Evolutionary conservation across 2,113 vertebrate genomes (phyloP).

Genomic region (Bothrops jararaca): DNA sequence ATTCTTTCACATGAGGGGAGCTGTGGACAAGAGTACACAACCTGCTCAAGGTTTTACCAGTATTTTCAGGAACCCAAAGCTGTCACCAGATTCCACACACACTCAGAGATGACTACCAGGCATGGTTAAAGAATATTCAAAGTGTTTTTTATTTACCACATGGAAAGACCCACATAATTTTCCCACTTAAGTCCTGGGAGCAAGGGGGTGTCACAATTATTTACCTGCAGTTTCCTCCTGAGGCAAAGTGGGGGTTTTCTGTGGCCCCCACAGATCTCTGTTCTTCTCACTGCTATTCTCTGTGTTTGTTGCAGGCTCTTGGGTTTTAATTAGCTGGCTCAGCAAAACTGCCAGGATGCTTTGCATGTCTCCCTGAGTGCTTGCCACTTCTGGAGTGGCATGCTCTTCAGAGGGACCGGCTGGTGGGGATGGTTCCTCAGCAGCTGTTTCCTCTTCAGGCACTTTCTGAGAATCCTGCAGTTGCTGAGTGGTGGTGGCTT

Average conservation of each 20-base stretch:
- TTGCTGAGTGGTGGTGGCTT: slow-evolving; percentile 72
- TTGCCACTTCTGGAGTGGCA: slow-evolving; percentile 64
- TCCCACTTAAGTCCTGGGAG: slow-evolving; percentile 42
- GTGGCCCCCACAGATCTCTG: slow-evolving; percentile 73
- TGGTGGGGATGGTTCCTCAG: slow-evolving; percentile 64
- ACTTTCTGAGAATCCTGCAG: slow-evolving; percentile 72
- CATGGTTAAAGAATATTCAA: slow-evolving; percentile 23
- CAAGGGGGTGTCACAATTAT: slow-evolving; percentile 41
- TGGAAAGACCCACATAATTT: not conserved
- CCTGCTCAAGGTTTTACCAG: not conserved
- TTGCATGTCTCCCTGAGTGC: slow-evolving; percentile 88
- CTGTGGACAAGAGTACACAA: not conserved
- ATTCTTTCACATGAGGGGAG: not conserved
- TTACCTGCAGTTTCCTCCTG: slow-evolving; percentile 78
- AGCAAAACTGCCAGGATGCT: slow-evolving; percentile 90
- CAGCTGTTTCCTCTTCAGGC: slow-evolving; percentile 55
- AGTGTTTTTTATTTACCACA: slow-evolving; percentile 27
- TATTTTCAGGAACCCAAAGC: not conserved
- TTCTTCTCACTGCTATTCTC: slow-evolving; percentile 92
- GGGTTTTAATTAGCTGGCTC: slow-evolving; percentile 92
- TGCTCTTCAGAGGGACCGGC: slow-evolving; percentile 74
- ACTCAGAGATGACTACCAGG: slow-evolving; percentile 31
- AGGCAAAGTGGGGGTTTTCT: slow-evolving; percentile 69
- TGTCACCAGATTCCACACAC: slow-evolving; percentile 7
- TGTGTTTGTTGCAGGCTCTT: slow-evolving; percentile 75